A percentile compares a stretch with the other conserved stretches of the same genome.
Evolutionary conservation across 2,113 vertebrate species (phyloP).

Genomic region (Bucco capensis): DNA sequence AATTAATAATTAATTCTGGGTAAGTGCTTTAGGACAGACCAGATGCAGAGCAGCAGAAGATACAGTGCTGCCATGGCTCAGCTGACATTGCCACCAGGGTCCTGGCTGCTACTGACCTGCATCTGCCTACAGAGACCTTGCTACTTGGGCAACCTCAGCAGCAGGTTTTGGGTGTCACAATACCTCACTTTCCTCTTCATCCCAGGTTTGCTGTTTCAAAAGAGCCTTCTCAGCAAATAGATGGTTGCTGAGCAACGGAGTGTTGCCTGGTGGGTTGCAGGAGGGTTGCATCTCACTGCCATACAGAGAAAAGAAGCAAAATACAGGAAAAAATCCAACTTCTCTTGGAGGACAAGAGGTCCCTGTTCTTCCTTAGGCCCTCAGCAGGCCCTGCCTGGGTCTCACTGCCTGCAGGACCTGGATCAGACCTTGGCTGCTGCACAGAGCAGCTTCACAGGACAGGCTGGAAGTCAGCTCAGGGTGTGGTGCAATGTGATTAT

Average conservation of each 20-base stretch:
- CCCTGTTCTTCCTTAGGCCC: neutral
- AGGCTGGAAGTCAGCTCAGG: conserved; percentile 19
- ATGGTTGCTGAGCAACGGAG: conserved; percentile 33
- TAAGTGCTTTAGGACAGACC: neutral
- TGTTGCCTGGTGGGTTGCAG: neutral
- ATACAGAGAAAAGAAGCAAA: neutral
- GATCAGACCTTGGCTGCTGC: conserved; percentile 21
- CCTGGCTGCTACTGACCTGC: neutral
- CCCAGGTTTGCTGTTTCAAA: neutral
- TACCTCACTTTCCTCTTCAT: neutral
- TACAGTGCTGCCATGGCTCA: neutral
- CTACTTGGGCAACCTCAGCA: neutral
- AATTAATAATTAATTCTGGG: neutral
- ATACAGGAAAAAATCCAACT: conserved; percentile 11
- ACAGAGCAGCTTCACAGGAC: neutral
- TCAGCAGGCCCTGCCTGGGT: neutral
- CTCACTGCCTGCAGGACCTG: neutral
- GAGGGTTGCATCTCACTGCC: neutral
- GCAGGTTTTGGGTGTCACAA: neutral
- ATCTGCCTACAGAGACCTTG: neutral
- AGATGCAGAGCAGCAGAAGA: neutral
- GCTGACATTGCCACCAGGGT: neutral
- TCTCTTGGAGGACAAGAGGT: conserved; percentile 15
- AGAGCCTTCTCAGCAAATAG: conserved; percentile 1
- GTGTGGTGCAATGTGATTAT: conserved; percentile 11